A percentile compares a stretch with the other conserved stretches of the same genome.
Conservation (phyloP, 2,113 vertebrate genomes). For the Nanorana parkeri region DNA sequence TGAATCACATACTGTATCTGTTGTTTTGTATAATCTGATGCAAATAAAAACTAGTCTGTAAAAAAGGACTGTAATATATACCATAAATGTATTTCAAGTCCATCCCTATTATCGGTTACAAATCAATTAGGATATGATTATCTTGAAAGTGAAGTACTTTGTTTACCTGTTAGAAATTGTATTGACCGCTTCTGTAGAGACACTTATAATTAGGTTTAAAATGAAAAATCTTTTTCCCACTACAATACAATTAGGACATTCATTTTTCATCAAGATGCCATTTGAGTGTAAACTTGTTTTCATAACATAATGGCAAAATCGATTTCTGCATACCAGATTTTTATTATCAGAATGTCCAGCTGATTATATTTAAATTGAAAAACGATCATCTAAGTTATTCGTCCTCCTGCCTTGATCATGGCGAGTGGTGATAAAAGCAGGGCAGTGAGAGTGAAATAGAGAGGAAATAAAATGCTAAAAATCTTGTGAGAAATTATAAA, state of each 20-base stretch:
- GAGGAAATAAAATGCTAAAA: too few relatives aligned
- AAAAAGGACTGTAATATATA: not conserved
- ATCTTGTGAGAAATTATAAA: too few relatives aligned
- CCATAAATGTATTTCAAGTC: not conserved
- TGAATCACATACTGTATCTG: too few relatives aligned
- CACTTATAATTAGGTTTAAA: not conserved
- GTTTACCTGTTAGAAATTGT: not conserved
- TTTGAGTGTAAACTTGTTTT: not conserved
- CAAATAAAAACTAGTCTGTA: not conserved
- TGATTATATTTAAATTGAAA: too few relatives aligned
- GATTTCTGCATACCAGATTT: too few relatives aligned
- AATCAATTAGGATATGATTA: conserved; percentile 4
- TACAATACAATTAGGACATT: not conserved
- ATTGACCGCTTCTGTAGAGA: not conserved
- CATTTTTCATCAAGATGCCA: not conserved
- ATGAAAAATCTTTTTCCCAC: conserved; percentile 7
- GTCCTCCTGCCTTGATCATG: too few relatives aligned
- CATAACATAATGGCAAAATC: not conserved
- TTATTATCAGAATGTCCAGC: too few relatives aligned
- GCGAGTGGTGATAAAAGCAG: too few relatives aligned
- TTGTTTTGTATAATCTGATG: too few relatives aligned
- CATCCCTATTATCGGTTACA: not conserved
- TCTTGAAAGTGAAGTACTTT: conserved; percentile 4
- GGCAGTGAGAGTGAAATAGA: too few relatives aligned
- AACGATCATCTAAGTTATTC: too few relatives aligned